Conservation (phyloP, 2,888 invertebrate genomes). For the Tinea trinotella region DNA sequence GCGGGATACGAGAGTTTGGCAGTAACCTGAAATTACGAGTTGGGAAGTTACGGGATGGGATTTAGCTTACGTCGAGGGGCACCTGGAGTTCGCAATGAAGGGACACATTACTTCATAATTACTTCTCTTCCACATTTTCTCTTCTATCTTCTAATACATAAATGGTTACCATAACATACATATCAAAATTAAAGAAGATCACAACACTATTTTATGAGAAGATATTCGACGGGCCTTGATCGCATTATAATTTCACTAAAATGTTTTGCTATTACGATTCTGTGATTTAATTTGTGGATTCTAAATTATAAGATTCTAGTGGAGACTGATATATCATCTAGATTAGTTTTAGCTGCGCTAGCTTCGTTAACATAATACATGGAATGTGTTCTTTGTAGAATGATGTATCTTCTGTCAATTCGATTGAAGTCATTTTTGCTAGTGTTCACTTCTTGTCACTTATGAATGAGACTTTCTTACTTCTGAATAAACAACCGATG, state of each 20-base stretch:
- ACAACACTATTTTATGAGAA: background rate
- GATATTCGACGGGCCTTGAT: background rate
- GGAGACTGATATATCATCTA: slow-evolving; percentile 72
- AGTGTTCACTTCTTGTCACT: background rate
- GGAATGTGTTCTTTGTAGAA: slow-evolving; percentile 7
- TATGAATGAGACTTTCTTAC: background rate
- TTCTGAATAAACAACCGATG: slow-evolving; percentile 35
- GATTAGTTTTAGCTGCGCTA: slow-evolving; percentile 72
- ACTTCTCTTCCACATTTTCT: slow-evolving; percentile 34
- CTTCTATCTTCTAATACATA: slow-evolving; percentile 42
- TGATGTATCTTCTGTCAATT: slow-evolving; percentile 44
- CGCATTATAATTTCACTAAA: slow-evolving; percentile 43
- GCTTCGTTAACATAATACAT: slow-evolving; percentile 54
- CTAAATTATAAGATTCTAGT: slow-evolving; percentile 71
- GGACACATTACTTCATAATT: slow-evolving; percentile 39
- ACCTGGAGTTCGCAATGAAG: slow-evolving; percentile 60
- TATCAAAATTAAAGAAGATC: slow-evolving; percentile 42
- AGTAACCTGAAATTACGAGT: slow-evolving; percentile 4
- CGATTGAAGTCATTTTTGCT: background rate
- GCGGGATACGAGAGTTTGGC: background rate
- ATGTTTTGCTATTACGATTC: slow-evolving; percentile 67
- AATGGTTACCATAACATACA: slow-evolving; percentile 65
- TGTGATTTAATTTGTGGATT: slow-evolving; percentile 71
- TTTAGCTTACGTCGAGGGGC: slow-evolving; percentile 32
- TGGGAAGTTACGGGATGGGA: slow-evolving; percentile 1